Percentiles rank a stretch among this genome's conserved stretches.
Conservation (phyloP, 2,888 invertebrate species). For the Chromoteleia sp. region DNA sequence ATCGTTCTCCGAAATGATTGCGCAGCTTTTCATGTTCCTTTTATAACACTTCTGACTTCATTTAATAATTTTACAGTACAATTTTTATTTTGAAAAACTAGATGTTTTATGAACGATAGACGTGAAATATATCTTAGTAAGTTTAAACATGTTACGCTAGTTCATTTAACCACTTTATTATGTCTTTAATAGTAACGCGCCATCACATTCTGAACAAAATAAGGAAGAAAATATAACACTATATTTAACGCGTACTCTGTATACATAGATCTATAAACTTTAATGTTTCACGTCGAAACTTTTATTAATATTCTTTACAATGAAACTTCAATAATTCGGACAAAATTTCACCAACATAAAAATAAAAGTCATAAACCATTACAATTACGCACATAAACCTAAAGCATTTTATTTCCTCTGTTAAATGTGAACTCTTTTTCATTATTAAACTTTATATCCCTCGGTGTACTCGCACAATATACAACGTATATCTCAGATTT, state of each 20-base stretch:
- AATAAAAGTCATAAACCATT: conserved; percentile 1
- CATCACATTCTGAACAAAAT: conserved; percentile 3
- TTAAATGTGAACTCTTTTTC: conserved; percentile 29
- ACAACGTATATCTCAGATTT: conserved; percentile 23
- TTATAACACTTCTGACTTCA: neutral
- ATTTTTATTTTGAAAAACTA: neutral
- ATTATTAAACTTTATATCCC: conserved; percentile 14
- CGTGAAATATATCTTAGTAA: neutral
- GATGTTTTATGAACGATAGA: neutral
- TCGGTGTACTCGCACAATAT: conserved; percentile 10
- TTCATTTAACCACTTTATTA: conserved; percentile 19
- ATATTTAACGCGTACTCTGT: neutral
- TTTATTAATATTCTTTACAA: neutral
- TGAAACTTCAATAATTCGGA: neutral
- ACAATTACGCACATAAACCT: neutral
- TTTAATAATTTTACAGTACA: conserved; percentile 3
- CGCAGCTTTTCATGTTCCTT: neutral
- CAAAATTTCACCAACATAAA: neutral
- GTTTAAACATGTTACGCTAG: neutral
- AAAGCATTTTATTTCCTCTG: conserved; percentile 3
- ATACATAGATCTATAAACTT: neutral
- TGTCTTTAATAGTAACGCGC: conserved; percentile 5
- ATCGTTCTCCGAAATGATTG: neutral
- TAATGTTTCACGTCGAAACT: neutral
- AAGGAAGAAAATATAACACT: conserved; percentile 6